Evolutionary conservation across 2,888 invertebrate species (phyloP).

Genomic region (Athrips mouffetella): DNA sequence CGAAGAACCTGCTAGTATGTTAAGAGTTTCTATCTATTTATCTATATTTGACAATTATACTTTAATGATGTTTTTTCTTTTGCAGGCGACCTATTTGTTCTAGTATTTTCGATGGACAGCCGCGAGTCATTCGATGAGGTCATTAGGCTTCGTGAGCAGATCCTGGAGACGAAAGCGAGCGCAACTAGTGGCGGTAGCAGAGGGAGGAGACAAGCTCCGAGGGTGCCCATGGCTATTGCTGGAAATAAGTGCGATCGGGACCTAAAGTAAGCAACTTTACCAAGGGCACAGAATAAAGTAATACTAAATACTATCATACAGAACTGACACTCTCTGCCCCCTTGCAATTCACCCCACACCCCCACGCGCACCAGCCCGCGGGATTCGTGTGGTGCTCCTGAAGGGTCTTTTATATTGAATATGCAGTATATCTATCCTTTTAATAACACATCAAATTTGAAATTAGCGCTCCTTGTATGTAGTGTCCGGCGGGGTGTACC

Average conservation of each 20-base stretch:
- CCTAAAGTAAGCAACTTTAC: constrained; percentile 78
- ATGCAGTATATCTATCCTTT: too few species aligned
- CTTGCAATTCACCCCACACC: too few species aligned
- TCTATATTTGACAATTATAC: neutral
- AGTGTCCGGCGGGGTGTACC: too few species aligned
- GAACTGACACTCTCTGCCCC: too few species aligned
- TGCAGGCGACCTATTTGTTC: constrained; percentile 86
- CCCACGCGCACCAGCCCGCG: too few species aligned
- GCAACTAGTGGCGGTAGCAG: constrained; percentile 81
- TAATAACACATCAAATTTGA: too few species aligned
- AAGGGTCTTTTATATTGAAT: too few species aligned
- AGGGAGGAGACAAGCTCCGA: constrained; percentile 80
- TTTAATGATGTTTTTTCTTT: constrained; percentile 20
- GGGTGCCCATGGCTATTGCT: constrained; percentile 91
- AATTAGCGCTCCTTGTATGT: too few species aligned
- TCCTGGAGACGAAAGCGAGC: constrained; percentile 89
- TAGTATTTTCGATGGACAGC: constrained; percentile 91
- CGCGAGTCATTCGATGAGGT: constrained; percentile 91
- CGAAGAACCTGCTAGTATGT: too few species aligned
- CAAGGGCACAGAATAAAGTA: neutral
- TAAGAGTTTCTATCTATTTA: neutral
- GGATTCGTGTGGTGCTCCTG: too few species aligned
- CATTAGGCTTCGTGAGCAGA: constrained; percentile 87
- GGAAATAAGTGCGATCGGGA: constrained; percentile 93
- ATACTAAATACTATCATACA: neutral